Evolutionary conservation across 30 jellyfish, hydroid and myxozoan genomes (phyloP).

Genomic region (Hydra vulgaris): DNA sequence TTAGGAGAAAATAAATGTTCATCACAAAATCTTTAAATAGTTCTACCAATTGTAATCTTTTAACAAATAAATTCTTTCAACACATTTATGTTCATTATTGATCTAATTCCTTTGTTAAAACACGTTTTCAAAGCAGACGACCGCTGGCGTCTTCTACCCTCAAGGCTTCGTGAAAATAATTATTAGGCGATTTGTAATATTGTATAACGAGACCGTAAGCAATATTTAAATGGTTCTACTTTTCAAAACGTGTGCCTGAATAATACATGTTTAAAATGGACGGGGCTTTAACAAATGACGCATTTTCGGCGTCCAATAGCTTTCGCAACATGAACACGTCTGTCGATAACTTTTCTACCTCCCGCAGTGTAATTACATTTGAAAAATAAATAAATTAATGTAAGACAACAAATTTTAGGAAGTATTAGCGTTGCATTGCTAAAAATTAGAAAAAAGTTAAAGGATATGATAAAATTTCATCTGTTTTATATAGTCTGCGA

Average conservation of each 20-base stretch:
- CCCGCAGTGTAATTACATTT: not conserved
- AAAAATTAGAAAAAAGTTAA: not conserved
- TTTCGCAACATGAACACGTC: not conserved
- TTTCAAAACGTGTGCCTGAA: not conserved
- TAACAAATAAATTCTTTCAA: constrained; percentile 6
- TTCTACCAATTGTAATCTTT: constrained; percentile 4
- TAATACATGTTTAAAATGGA: too few species aligned
- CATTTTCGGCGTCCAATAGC: not conserved
- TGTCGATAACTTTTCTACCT: not conserved
- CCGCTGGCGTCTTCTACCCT: not conserved
- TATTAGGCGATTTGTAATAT: not conserved
- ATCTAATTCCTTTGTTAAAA: not conserved
- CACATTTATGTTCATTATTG: not conserved
- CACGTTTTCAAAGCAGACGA: not conserved
- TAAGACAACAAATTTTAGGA: not conserved
- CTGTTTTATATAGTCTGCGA: too few species aligned
- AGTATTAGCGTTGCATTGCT: not conserved
- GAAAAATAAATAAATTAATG: too few species aligned
- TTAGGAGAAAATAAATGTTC: constrained; percentile 46
- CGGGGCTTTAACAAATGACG: not conserved
- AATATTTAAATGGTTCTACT: not conserved
- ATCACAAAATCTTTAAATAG: constrained; percentile 1
- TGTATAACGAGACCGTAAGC: not conserved
- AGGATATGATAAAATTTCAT: too few species aligned
- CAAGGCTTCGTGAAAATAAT: not conserved